Base-by-base conservation (phyloP, 2,113 vertebrate genomes). In the Neomonachus schauinslandi region DNA sequence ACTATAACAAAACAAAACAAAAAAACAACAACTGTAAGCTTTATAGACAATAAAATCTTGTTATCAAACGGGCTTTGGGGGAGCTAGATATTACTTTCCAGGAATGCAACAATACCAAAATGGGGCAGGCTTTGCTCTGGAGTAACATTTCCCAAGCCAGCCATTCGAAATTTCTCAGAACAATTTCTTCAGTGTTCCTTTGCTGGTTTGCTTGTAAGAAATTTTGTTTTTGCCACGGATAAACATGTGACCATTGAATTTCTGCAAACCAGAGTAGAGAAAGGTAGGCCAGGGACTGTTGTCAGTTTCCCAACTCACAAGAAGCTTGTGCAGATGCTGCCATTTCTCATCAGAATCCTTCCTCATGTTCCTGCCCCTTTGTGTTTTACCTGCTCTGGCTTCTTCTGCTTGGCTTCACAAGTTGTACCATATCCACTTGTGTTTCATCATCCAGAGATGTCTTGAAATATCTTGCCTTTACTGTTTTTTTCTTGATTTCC, bases 321-420 rank as follows among this genome's bases (percentile, higher is more conserved):
- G 31, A 76, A 76, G 57, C 26, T 18, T 69, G 13, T 36, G 19
- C 1, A 18, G 2, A 8, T 5, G 9, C 15, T 46, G 72, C 2
- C 0, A 2, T 53, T 72, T 42, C 31, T 19, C 22, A 57, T 12
- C 16, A 13, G 33, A 9, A 5, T 59, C 19, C 11, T 28, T 49
- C 33, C 12, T 42, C 86, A 21, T 0, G n/a, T 7, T 5, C 13
- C 3, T 49, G 0, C 26, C 7, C 4, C 26, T 71, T 84, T 7
- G 21, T 46, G 11, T 82, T 39, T 49, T 81, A 55, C 26, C 2
- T 55, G 5, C 42, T 31, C 0, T 24, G 46, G 28, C 7, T 49
- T 76, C 18, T 33, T 21, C 74, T 39, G 7, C 24, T 86, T 5
- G 19, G 22, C 19, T 51, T 81, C 13, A 0, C 21, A 18, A 83